A percentile compares a stretch with the other conserved stretches of the same genome.
Evolutionary conservation across 2,888 invertebrate species (phyloP).

Genomic region (Antheraea yamamai): DNA sequence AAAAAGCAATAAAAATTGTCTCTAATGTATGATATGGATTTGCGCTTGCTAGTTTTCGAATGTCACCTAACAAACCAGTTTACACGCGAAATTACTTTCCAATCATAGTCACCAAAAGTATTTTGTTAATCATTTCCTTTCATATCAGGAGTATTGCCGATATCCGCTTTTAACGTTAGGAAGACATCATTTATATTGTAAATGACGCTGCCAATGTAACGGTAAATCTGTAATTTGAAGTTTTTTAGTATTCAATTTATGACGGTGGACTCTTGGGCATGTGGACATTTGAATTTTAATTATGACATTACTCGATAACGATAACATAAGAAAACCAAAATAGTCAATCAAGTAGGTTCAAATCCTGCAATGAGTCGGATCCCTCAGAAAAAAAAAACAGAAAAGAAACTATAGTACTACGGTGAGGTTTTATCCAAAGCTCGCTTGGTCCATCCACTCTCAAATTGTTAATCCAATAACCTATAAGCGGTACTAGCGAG

Average conservation of each 20-base stretch:
- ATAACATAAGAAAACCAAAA: too few relatives aligned
- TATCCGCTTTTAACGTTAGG: not conserved
- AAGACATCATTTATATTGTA: not conserved
- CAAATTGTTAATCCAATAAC: too few relatives aligned
- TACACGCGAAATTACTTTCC: not conserved
- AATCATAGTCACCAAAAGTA: not conserved
- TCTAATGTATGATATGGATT: not conserved
- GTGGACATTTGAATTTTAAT: too few relatives aligned
- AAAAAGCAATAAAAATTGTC: not conserved
- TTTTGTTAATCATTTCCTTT: conserved; percentile 1
- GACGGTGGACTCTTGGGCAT: too few relatives aligned
- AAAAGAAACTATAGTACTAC: too few relatives aligned
- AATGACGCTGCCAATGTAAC: not conserved
- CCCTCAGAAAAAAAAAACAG: too few relatives aligned
- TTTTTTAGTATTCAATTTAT: not conserved
- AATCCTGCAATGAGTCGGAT: too few relatives aligned
- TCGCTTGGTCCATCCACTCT: too few relatives aligned
- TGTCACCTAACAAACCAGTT: not conserved
- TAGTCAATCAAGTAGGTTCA: too few relatives aligned
- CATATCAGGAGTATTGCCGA: not conserved
- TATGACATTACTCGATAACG: too few relatives aligned
- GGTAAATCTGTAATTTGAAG: not conserved
- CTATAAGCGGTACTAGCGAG: too few relatives aligned
- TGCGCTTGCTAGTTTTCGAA: not conserved
- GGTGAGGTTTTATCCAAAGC: too few relatives aligned